Conservation (phyloP, 2,888 invertebrate species). For the Nudaria mundana region DNA sequence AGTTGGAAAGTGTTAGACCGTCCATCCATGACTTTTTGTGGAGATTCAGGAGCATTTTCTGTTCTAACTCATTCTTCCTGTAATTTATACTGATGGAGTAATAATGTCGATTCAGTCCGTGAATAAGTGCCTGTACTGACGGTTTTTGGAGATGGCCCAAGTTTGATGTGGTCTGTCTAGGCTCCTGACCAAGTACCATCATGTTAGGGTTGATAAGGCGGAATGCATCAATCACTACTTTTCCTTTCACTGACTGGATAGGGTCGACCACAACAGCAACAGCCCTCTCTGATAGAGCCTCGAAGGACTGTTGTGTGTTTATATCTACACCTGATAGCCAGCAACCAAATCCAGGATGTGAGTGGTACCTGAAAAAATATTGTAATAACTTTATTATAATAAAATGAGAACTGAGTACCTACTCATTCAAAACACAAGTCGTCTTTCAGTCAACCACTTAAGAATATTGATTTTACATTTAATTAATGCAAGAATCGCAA, state of each 20-base stretch:
- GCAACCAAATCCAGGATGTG: constrained; percentile 99
- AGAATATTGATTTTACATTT: no score
- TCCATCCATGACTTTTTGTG: constrained; percentile 99
- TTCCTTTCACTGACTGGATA: constrained; percentile 99
- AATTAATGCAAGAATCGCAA: no score
- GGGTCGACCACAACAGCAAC: constrained; percentile 99
- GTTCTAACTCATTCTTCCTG: constrained; percentile 98
- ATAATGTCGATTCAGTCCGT: constrained; percentile 98
- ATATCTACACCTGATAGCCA: constrained; percentile 99
- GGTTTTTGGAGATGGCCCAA: constrained; percentile 99
- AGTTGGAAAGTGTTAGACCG: constrained; percentile 94
- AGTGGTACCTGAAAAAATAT: constrained; percentile 89
- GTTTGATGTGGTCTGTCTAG: constrained; percentile 99
- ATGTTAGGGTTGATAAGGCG: constrained; percentile 99
- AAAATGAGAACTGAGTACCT: no score
- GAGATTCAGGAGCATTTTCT: constrained; percentile 98
- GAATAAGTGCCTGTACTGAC: constrained; percentile 99
- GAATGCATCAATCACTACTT: constrained; percentile 99
- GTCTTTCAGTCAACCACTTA: no score
- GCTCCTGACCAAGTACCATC: constrained; percentile 99
- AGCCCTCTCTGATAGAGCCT: constrained; percentile 98
- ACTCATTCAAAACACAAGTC: no score
- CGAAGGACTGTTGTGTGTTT: constrained; percentile 99
- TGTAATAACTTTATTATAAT: background rate
- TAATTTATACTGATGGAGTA: constrained; percentile 99